Percentiles rank a stretch among this genome's conserved stretches.
Evolutionary conservation across 1,140 invertebrate species (phyloP).

Genomic region (Ips nitidus): DNA sequence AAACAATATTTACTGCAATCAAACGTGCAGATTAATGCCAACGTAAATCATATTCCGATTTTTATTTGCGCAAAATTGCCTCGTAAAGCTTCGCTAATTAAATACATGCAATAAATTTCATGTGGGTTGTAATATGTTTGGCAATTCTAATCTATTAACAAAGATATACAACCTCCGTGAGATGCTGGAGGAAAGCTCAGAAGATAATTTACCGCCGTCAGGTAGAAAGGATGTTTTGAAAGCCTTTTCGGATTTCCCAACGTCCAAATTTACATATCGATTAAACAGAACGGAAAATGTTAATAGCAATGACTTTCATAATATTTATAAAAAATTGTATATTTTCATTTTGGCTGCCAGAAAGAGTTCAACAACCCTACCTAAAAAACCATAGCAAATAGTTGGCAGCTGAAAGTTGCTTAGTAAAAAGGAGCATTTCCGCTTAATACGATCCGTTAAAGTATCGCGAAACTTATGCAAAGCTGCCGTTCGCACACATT

Average conservation of each 20-base stretch:
- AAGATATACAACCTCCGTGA: conserved; percentile 14
- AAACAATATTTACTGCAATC: conserved; percentile 5
- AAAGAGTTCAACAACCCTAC: too few species aligned
- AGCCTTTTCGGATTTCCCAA: too few species aligned
- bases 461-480: conserved; percentile 1
- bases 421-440: not conserved
- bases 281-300: too few species aligned
- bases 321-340: too few species aligned
- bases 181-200: conserved; percentile 4
- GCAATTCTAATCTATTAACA: conserved; percentile 23
- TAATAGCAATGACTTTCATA: too few species aligned
- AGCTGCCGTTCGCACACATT: not conserved
- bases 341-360: too few species aligned
- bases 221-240: not conserved
- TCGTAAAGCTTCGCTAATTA: conserved; percentile 26
- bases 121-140: conserved; percentile 19
- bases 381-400: too few species aligned
- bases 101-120: conserved; percentile 25
- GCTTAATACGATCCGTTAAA: conserved; percentile 2
- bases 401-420: too few species aligned
- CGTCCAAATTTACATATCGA: too few species aligned
- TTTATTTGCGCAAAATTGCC: conserved; percentile 23
- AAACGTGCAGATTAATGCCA: conserved; percentile 23
- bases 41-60: conserved; percentile 26
- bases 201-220: not conserved